Evolutionary conservation across 2,888 invertebrate genomes (phyloP).

Genomic region (Archips crataeganus): DNA sequence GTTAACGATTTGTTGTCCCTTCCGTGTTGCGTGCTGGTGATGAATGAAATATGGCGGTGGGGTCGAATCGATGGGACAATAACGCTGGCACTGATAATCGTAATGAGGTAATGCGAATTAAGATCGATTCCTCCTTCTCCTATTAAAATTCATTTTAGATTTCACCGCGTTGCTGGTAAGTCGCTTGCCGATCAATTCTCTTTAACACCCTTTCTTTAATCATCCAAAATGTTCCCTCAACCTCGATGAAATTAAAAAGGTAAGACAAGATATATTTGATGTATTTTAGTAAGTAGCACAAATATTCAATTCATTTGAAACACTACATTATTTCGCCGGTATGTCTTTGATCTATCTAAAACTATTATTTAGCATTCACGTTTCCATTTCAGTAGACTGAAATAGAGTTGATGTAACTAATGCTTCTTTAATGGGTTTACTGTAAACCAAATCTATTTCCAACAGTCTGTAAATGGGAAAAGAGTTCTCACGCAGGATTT

Average conservation of each 20-base stretch:
- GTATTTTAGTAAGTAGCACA: not conserved
- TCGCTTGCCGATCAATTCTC: not conserved
- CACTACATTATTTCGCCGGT: not conserved
- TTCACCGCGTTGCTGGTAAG: not conserved
- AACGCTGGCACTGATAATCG: slow-evolving; percentile 57
- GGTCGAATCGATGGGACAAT: slow-evolving; percentile 53
- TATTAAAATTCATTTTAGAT: slow-evolving; percentile 46
- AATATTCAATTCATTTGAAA: not conserved
- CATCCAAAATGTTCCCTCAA: not conserved
- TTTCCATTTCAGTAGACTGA: slow-evolving; percentile 15
- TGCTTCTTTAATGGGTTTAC: slow-evolving; percentile 27
- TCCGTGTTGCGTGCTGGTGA: slow-evolving; percentile 58
- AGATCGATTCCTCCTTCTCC: slow-evolving; percentile 51
- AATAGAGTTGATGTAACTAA: slow-evolving; percentile 23
- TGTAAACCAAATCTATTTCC: slow-evolving; percentile 3
- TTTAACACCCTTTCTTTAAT: not conserved
- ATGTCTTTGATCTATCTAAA: not conserved
- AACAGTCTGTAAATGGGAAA: slow-evolving; percentile 1
- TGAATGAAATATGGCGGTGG: slow-evolving; percentile 47
- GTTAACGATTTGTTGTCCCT: slow-evolving; percentile 30
- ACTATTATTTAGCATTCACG: slow-evolving; percentile 13
- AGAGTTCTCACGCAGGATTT: not conserved
- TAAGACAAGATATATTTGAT: not conserved
- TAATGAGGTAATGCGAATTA: slow-evolving; percentile 51
- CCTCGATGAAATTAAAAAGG: not conserved